Conservation (phyloP, 2,797 vertebrate species). For the Melopsittacus undulatus region DNA sequence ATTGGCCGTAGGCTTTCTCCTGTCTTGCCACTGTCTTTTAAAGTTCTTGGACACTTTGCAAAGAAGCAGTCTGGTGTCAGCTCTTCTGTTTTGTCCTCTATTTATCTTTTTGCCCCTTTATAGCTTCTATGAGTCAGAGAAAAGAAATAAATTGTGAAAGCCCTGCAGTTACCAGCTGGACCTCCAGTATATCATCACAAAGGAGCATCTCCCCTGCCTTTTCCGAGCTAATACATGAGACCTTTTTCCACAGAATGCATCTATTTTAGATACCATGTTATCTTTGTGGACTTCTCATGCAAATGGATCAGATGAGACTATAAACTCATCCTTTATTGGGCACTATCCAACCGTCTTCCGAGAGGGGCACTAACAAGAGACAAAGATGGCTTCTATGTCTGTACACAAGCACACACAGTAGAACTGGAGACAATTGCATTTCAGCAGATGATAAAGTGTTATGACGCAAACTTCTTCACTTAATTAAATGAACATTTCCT, state of each 20-base stretch:
- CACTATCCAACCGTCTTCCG: background rate
- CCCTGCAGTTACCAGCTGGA: background rate
- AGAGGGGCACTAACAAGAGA: background rate
- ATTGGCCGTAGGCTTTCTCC: background rate
- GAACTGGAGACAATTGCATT: background rate
- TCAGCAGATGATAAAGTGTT: background rate
- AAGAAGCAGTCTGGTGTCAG: background rate
- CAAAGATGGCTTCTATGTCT: background rate
- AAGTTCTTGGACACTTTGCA: background rate
- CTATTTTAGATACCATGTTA: background rate
- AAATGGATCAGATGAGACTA: background rate
- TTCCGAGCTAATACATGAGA: background rate
- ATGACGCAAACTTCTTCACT: background rate
- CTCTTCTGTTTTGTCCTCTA: background rate
- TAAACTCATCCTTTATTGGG: background rate
- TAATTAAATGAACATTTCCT: background rate
- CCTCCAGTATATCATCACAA: background rate
- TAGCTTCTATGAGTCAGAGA: background rate
- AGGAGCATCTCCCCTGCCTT: background rate
- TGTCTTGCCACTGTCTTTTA: background rate
- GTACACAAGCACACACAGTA: background rate
- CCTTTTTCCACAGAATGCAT: background rate
- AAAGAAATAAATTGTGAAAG: background rate
- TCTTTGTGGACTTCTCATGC: background rate
- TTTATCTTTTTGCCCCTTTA: background rate